Conservation (phyloP, 2,888 invertebrate genomes). For the Stenchaetothrips biformis region DNA sequence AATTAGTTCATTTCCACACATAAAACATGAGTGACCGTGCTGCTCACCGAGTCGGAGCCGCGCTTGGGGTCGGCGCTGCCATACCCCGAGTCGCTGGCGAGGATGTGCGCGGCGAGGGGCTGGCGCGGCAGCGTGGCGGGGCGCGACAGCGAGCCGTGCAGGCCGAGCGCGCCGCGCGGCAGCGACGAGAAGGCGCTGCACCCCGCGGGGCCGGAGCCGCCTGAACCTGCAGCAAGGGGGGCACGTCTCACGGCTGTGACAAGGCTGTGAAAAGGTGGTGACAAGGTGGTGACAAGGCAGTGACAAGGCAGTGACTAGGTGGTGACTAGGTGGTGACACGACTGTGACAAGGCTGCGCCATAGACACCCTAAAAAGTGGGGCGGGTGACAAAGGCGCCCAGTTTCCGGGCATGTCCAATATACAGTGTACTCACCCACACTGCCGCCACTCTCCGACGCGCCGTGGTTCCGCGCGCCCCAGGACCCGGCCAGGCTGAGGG, state of each 20-base stretch:
- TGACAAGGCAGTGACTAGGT: no score
- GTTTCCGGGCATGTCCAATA: no score
- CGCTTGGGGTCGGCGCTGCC: conserved; percentile 11
- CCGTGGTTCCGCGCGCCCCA: conserved; percentile 47
- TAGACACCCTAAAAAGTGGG: no score
- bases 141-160: conserved; percentile 48
- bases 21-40: no score
- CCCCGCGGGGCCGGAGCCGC: conserved; percentile 30
- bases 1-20: no score
- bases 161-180: conserved; percentile 49
- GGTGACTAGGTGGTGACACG: no score
- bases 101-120: conserved; percentile 46
- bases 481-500: conserved; percentile 51
- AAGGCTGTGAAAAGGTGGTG: no score
- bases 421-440: background rate
- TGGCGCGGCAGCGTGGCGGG: conserved; percentile 51
- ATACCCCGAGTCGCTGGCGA: conserved; percentile 32
- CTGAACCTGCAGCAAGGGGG: conserved; percentile 33
- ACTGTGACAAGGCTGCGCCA: no score
- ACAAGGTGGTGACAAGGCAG: no score
- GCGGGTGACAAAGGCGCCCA: no score
- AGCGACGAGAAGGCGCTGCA: conserved; percentile 48
- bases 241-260: no score
- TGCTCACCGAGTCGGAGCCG: conserved; percentile 9
- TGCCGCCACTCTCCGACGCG: conserved; percentile 2